Percentiles rank a stretch among this genome's conserved stretches.
Conservation (phyloP, 2,888 invertebrate species). For the Phytoseiulus persimilis region DNA sequence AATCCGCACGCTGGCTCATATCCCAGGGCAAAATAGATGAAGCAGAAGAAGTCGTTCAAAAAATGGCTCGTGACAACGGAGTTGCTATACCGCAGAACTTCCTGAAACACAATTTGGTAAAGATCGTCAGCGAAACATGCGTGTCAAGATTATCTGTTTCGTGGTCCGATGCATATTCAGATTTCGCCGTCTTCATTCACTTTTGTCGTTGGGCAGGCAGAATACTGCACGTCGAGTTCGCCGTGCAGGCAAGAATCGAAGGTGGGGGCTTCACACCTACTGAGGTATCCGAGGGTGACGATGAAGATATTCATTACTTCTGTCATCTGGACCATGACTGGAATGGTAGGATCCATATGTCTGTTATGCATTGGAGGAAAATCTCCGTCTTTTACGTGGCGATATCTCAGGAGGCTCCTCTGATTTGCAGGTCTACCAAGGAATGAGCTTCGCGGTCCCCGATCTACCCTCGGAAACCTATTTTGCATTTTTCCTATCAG, state of each 20-base stretch:
- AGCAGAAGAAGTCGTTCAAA: background rate
- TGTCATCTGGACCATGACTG: background rate
- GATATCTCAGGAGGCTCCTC: background rate
- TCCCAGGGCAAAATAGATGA: background rate
- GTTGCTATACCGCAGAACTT: background rate
- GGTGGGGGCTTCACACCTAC: background rate
- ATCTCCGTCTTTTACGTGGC: background rate
- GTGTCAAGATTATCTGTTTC: too few relatives aligned
- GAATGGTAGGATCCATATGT: background rate
- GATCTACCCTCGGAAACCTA: background rate
- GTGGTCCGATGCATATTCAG: too few relatives aligned
- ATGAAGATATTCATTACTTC: background rate
- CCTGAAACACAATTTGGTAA: background rate
- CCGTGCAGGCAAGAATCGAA: background rate
- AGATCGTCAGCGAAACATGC: too few relatives aligned
- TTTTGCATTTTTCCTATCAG: background rate
- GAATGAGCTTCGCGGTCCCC: slow-evolving; percentile 17
- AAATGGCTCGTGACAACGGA: background rate
- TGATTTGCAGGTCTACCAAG: background rate
- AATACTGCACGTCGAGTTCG: background rate
- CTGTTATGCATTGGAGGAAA: background rate
- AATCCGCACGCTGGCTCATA: background rate
- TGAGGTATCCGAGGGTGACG: background rate
- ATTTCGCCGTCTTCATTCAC: too few relatives aligned
- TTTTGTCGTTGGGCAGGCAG: too few relatives aligned